A percentile compares a stretch with the other conserved stretches of the same genome.
Evolutionary conservation across 1,140 invertebrate species (phyloP).

Genomic region (Drosophila virilis): DNA sequence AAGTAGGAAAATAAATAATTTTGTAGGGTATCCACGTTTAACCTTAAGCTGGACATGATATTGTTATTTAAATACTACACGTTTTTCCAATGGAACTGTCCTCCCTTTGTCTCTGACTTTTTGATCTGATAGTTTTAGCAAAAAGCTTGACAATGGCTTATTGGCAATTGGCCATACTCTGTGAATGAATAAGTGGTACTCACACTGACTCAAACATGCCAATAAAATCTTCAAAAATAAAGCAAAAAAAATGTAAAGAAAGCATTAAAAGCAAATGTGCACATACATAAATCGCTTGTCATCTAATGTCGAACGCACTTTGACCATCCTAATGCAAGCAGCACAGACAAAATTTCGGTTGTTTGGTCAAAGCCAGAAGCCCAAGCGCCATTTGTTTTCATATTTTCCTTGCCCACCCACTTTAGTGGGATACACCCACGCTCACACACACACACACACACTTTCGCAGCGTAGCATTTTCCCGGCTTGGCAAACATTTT

Average conservation of each 20-base stretch:
- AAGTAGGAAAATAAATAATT: no score
- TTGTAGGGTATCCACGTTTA: no score
- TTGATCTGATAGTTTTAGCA: slow-evolving; percentile 9
- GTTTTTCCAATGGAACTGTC: no score
- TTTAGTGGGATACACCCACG: not conserved
- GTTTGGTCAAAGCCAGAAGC: slow-evolving; percentile 55
- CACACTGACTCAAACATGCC: not conserved
- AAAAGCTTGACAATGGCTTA: no score
- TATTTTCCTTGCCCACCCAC: slow-evolving; percentile 38
- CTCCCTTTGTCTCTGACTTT: not conserved
- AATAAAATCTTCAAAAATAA: not conserved
- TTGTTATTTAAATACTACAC: no score
- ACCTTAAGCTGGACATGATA: no score
- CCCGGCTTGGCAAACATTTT: slow-evolving; percentile 61
- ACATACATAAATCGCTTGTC: slow-evolving; percentile 56
- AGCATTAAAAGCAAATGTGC: slow-evolving; percentile 21
- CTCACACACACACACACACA: slow-evolving; percentile 12
- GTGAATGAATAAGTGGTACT: no score
- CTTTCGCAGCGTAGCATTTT: slow-evolving; percentile 41
- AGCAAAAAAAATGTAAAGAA: not conserved
- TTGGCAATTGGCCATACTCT: no score
- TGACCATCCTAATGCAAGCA: slow-evolving; percentile 13
- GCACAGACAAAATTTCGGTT: slow-evolving; percentile 53
- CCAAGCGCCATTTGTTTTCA: slow-evolving; percentile 74
- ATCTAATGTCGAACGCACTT: slow-evolving; percentile 12